Conservation (phyloP, 30 jellyfish, hydroid and myxozoan genomes). For the Chrysaora quinquecirrha region DNA sequence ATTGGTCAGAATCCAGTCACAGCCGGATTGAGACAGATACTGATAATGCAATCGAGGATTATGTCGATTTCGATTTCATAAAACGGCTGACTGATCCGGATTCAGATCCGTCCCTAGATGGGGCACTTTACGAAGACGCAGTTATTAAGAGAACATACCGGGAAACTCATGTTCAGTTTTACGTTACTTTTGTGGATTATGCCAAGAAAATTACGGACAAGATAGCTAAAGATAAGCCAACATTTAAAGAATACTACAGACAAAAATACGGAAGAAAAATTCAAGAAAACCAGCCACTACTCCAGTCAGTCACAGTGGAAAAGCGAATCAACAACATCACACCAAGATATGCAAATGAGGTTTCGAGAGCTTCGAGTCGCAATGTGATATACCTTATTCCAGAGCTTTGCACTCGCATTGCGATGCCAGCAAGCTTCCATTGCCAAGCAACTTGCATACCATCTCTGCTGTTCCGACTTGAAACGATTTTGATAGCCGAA, state of each 20-base stretch:
- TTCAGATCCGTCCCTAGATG: background rate
- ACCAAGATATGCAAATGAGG: constrained; percentile 29
- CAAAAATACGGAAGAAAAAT: constrained; percentile 38
- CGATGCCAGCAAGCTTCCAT: constrained; percentile 77
- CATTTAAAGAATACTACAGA: constrained; percentile 74
- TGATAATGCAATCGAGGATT: background rate
- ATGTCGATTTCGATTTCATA: constrained; percentile 26
- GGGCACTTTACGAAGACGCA: constrained; percentile 24
- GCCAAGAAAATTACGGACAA: constrained; percentile 10
- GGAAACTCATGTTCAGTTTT: constrained; percentile 11
- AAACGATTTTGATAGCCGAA: constrained; percentile 57
- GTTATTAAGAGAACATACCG: constrained; percentile 60
- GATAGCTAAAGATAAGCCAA: constrained; percentile 34
- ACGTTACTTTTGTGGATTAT: constrained; percentile 39
- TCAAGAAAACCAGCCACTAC: constrained; percentile 38
- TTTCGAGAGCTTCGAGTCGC: background rate
- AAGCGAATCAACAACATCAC: constrained; percentile 20
- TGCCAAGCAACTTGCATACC: constrained; percentile 74
- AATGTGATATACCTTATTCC: constrained; percentile 47
- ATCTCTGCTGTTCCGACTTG: constrained; percentile 55
- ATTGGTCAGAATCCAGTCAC: background rate
- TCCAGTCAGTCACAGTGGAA: constrained; percentile 48
- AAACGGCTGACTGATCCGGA: background rate
- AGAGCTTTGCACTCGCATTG: constrained; percentile 59
- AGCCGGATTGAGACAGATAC: background rate